Percentiles rank a stretch among this genome's conserved stretches.
phyloP scores from a whole-genome alignment of 1,140 invertebrate species.

The Ips typographus region DNA sequence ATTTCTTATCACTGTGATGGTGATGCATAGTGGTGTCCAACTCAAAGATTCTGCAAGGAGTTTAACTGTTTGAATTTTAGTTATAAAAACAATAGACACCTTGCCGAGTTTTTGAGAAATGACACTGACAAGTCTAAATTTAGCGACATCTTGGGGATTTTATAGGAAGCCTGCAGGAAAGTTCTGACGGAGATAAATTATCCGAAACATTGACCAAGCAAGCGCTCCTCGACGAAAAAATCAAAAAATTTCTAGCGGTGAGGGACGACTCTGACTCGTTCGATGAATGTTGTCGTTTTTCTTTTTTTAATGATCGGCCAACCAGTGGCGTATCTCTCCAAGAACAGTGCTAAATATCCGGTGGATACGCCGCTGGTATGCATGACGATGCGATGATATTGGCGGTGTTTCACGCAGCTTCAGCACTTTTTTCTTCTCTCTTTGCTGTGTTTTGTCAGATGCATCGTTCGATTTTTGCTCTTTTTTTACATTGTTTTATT shows the following conservation, averaged over 20 bases:
- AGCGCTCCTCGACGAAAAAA: slow-evolving; percentile 88
- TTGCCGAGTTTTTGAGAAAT: background rate
- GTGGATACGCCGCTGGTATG: slow-evolving; percentile 4
- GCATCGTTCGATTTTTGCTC: slow-evolving; percentile 4
- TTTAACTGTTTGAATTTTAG: too few relatives aligned
- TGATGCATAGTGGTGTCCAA: too few relatives aligned
- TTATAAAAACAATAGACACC: too few relatives aligned
- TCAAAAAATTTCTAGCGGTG: slow-evolving; percentile 74
- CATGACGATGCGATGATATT: slow-evolving; percentile 17
- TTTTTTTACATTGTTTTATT: slow-evolving; percentile 1
- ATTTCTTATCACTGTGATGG: too few relatives aligned
- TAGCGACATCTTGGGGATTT: slow-evolving; percentile 12
- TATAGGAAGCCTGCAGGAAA: slow-evolving; percentile 47
- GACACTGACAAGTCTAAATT: background rate
- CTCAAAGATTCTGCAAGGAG: too few relatives aligned
- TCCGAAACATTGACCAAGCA: slow-evolving; percentile 71
- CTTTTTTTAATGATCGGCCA: background rate
- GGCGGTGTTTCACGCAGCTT: slow-evolving; percentile 34
- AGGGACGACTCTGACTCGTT: slow-evolving; percentile 30
- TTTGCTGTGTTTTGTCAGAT: slow-evolving; percentile 3
- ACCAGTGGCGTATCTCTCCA: background rate
- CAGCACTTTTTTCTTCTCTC: slow-evolving; percentile 29
- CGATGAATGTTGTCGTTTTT: slow-evolving; percentile 17
- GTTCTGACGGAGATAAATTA: slow-evolving; percentile 63
- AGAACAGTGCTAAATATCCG: background rate